phyloP scores from a whole-genome alignment of 2,797 vertebrate species.

The Clarias laeviceps region DNA sequence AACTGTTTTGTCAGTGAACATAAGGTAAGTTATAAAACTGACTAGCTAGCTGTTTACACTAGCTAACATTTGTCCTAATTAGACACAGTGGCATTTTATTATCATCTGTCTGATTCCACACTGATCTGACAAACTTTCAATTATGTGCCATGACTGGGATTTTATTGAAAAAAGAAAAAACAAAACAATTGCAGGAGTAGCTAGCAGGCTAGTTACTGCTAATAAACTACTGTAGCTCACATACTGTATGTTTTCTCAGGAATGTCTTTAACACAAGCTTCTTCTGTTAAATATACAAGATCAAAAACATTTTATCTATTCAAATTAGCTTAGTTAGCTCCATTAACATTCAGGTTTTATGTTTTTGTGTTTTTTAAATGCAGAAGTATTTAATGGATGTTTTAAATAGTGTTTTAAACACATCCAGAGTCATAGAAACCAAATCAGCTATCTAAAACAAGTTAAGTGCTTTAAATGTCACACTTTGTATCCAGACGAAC shows the following conservation, averaged over 20 bases:
- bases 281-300: background rate
- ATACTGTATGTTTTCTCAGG: background rate
- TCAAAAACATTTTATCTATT: background rate
- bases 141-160: too few relatives aligned
- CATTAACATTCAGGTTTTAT: background rate
- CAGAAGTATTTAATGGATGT: background rate
- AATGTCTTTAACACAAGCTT: background rate
- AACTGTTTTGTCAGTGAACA: background rate
- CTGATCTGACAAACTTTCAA: too few relatives aligned
- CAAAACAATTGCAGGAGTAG: too few relatives aligned
- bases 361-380: background rate
- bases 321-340: background rate
- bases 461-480: background rate
- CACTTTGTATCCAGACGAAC: background rate
- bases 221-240: too few relatives aligned
- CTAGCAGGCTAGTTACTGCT: too few relatives aligned
- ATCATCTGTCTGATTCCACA: too few relatives aligned
- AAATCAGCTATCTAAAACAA: background rate
- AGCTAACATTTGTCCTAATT: too few relatives aligned
- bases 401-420: background rate
- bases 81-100: too few relatives aligned
- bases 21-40: background rate
- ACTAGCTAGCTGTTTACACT: too few relatives aligned
- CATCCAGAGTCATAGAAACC: background rate
- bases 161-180: too few relatives aligned